Evolutionary conservation across 2,113 vertebrate genomes (phyloP).

Genomic region (Campylomormyrus tamandua): DNA sequence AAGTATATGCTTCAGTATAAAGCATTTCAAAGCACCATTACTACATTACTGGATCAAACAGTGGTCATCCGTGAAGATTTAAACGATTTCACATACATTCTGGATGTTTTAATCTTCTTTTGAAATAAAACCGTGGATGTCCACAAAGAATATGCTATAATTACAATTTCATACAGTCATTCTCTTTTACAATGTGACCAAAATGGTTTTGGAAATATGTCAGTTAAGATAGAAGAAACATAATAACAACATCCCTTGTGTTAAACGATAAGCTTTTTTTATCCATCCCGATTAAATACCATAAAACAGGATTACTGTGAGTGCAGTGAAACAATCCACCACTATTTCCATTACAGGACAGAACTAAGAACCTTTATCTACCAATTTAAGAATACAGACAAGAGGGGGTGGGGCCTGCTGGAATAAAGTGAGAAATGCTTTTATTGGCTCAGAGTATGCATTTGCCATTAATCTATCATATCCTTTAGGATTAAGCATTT

Average conservation of each 20-base stretch:
- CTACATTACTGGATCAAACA: constrained; percentile 31
- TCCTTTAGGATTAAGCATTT: constrained; percentile 14
- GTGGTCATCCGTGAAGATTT: constrained; percentile 51
- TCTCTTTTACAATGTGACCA: constrained; percentile 45
- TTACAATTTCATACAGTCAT: constrained; percentile 47
- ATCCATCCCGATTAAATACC: constrained; percentile 43
- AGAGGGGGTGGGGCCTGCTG: constrained; percentile 30
- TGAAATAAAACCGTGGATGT: constrained; percentile 18
- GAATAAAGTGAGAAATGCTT: constrained; percentile 30
- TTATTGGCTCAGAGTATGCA: constrained; percentile 17
- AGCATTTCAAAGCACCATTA: constrained; percentile 44
- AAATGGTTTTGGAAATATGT: constrained; percentile 55
- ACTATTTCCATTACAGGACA: constrained; percentile 47
- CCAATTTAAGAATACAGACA: constrained; percentile 61
- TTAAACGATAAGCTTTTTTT: constrained; percentile 41
- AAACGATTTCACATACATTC: constrained; percentile 52
- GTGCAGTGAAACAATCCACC: constrained; percentile 34
- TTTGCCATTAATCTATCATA: constrained; percentile 8
- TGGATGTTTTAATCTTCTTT: constrained; percentile 52
- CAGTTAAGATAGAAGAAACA: constrained; percentile 46
- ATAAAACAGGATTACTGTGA: constrained; percentile 47
- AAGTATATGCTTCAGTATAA: neutral
- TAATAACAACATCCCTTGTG: constrained; percentile 52
- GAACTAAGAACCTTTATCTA: constrained; percentile 60
- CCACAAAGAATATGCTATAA: constrained; percentile 45